Evolutionary conservation across 2,113 vertebrate genomes (phyloP).

Genomic region (Choloepus hoffmanni): DNA sequence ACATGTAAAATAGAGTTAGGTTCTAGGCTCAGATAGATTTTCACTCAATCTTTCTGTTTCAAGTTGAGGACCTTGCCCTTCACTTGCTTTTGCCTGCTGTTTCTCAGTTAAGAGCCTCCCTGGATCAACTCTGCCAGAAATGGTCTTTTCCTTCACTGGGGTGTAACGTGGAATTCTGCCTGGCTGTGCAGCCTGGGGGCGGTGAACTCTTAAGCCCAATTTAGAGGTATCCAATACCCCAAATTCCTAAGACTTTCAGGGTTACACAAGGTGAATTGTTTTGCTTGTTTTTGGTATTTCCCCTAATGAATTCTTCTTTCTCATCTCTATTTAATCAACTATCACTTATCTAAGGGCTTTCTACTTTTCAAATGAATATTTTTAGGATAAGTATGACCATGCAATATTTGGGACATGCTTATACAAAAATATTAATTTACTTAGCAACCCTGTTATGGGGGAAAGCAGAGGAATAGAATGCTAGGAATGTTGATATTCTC

Average conservation of each 20-base stretch:
- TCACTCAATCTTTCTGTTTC: neutral
- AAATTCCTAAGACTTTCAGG: too few relatives aligned
- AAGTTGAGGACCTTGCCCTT: neutral
- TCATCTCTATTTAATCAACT: neutral
- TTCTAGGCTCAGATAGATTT: too few relatives aligned
- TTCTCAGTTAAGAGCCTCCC: neutral
- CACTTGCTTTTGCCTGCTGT: neutral
- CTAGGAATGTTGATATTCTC: neutral
- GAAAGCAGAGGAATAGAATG: neutral
- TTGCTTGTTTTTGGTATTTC: too few relatives aligned
- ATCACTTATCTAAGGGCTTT: neutral
- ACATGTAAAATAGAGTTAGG: too few relatives aligned
- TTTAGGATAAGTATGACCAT: neutral
- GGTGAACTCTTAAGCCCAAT: neutral
- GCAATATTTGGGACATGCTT: neutral
- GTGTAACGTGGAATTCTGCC: neutral
- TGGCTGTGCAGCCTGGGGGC: neutral
- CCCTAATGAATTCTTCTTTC: neutral
- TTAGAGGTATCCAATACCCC: too few relatives aligned
- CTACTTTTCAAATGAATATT: neutral
- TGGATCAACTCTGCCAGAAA: constrained; percentile 6
- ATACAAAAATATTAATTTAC: neutral
- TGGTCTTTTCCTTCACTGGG: constrained; percentile 2
- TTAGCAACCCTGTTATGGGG: neutral
- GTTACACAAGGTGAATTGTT: too few relatives aligned